These are phyloP conservation scores for Galemys pyrenaicus DNA, from an alignment of 2,113 vertebrate species.

Conservation along the genomic window DNA sequence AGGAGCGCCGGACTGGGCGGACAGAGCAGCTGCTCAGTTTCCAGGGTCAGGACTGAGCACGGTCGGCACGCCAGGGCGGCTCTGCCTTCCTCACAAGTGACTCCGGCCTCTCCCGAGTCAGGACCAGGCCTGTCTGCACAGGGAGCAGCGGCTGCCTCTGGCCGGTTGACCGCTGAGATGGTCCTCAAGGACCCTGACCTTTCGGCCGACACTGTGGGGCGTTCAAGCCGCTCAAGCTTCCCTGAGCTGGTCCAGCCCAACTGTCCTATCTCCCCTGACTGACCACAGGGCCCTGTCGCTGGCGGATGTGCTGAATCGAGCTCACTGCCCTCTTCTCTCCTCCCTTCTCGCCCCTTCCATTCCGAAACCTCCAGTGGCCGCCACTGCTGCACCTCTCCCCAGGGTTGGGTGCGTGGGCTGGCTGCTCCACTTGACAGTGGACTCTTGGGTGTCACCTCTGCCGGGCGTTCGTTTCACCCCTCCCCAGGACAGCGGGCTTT, in stretches of 20 bases:
- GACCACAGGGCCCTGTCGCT: accelerated
- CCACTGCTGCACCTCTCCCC: background rate
- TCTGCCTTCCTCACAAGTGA: background rate
- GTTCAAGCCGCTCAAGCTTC: background rate
- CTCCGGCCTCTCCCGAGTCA: background rate
- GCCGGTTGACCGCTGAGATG: background rate
- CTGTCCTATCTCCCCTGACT: accelerated
- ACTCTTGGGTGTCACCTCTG: background rate
- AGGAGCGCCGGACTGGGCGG: background rate
- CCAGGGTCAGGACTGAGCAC: background rate
- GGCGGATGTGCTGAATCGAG: accelerated
- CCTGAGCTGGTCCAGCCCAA: accelerated
- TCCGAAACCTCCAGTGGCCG: background rate
- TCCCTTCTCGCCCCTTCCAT: accelerated
- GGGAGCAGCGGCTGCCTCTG: background rate
- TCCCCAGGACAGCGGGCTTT: background rate
- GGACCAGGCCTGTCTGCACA: no score
- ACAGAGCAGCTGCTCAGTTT: accelerated
- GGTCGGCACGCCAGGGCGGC: background rate
- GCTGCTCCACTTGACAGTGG: background rate
- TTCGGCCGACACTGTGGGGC: no score
- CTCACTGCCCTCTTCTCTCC: background rate
- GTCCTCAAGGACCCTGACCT: background rate
- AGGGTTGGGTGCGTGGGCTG: background rate
- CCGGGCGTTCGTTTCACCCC: background rate